Evolutionary conservation across 2,113 vertebrate species (phyloP).

Genomic region (Manacus vitellinus): DNA sequence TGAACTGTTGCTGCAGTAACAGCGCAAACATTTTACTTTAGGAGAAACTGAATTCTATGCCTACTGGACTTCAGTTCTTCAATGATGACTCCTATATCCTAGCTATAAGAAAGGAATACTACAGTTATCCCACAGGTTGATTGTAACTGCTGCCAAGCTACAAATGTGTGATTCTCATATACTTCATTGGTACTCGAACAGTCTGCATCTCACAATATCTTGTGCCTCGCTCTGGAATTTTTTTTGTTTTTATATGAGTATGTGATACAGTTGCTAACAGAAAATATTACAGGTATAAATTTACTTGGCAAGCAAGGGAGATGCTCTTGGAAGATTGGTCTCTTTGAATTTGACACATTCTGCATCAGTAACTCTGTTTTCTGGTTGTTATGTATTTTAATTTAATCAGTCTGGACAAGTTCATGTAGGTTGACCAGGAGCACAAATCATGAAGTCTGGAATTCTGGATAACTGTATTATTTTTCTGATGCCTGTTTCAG

Average conservation of each 20-base stretch:
- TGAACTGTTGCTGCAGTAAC: background rate
- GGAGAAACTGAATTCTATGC: background rate
- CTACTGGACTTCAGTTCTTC: background rate
- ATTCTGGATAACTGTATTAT: background rate
- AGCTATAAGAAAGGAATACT: background rate
- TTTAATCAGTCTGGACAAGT: background rate
- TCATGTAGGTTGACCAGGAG: background rate
- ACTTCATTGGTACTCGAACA: background rate
- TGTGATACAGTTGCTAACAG: background rate
- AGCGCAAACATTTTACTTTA: background rate
- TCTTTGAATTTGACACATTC: background rate
- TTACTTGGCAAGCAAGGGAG: background rate
- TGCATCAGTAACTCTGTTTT: background rate
- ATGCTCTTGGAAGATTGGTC: rapidly evolving
- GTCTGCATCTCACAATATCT: background rate
- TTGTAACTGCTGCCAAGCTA: background rate
- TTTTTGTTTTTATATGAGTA: background rate
- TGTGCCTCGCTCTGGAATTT: background rate
- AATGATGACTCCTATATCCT: background rate
- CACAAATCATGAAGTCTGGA: background rate
- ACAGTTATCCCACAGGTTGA: background rate
- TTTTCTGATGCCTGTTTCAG: background rate
- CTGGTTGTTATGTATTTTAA: background rate
- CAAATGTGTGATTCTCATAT: background rate
- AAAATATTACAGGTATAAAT: background rate